Base-by-base conservation (phyloP, 2,113 vertebrate genomes). In the Cephalopterus ornatus region DNA sequence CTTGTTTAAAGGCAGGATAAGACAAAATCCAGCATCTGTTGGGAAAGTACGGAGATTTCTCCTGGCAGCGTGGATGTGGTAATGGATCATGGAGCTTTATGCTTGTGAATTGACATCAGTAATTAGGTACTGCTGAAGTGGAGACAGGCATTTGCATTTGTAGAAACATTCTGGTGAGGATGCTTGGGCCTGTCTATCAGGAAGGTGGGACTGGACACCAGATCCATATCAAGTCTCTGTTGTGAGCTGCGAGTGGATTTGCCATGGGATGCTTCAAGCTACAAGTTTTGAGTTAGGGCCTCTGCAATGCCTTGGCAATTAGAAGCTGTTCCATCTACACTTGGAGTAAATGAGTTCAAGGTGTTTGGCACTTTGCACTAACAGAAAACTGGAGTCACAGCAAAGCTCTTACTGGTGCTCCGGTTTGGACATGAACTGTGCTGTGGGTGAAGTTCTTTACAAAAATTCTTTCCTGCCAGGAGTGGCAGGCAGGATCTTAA, bases 251-350 rank as follows among this genome's bases (percentile, higher is more conserved):
- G 74, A 32, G 3, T 23, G 37, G 12, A 42, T 86, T 91, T 89
- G 19, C 5, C 18, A 21, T 24, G 18, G 14, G 35, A 41, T 66
- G 28, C 28, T 41, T 61, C 0, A 1, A 88, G 28, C 8, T 47
- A 39, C 2, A 12, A 0, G 0, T 47, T 56, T 72, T 44, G 12
- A 30, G 27, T 30, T 59, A 11, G 5, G 7, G 8, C 72, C 20
- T 56, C 35, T 82, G n/a, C 20, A 78, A 17, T 55, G 20, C 12
- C 59, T 49, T 75, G 28, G 8, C 39, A 56, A 18, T 37, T 37
- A 74, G 30, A 12, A 73, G 33, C 27, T 66, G 11, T 26, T 86
- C 39, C 41, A 11, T 28, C 20, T 74, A 28, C 16, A 21, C 32
- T 41, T n/a, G 14, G 11, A 77, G 37, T 44, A 73, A 27, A 11